Base-by-base conservation (phyloP, 2,797 vertebrate species). In the Periparus ater region DNA sequence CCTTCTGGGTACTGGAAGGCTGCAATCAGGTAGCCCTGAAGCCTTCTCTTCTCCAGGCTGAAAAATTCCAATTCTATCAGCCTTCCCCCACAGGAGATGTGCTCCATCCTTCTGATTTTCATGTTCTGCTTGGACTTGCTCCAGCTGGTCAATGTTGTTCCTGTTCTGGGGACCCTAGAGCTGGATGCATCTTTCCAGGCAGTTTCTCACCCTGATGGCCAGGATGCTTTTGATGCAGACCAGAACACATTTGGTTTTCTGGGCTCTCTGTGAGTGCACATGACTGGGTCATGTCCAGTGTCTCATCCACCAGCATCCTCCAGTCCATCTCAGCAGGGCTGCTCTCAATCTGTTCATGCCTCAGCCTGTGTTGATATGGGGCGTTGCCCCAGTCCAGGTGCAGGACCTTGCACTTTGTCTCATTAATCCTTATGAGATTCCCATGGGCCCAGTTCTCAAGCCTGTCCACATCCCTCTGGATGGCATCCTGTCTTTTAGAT, bases 311-410 rank as follows among this genome's bases (percentile, higher is more conserved):
- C 29, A 85, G 23, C n/a, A n/a, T 1, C 13, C 29, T 8, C 38
- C 29, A 29, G 11, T n/a, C 29, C 7, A 38, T 68, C 17, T 51
- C 4, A 1, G 9, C 16, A 47, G n/a, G 4, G 2, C 6, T 45
- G 11, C 11, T 66, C 16, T 88, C 13, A 11, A 21, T 17, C 44
- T 25, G 3, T 32, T 58, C 51, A 10, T 66, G 40, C 20, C 29
- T 19, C n/a, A 30, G n/a, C 13, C 38, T 53, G n/a, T 40, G 20
- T 8, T 73, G 20, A 4, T 51, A 30, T 2, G 4, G 17, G 4
- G 6, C 2, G 0, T 21, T 34, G 20, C 6, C 13, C 29, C 1
- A 1, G 16, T 11, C 9, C 45, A 66, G 20, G 14, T 13, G 17
- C n/a, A 66, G 23, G 23, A 20, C 23, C 45, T 71, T 25, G 11